Percentiles rank a stretch among this genome's conserved stretches.
Conservation (phyloP, 23 tunicate genomes). For the Halocynthia aurantium region DNA sequence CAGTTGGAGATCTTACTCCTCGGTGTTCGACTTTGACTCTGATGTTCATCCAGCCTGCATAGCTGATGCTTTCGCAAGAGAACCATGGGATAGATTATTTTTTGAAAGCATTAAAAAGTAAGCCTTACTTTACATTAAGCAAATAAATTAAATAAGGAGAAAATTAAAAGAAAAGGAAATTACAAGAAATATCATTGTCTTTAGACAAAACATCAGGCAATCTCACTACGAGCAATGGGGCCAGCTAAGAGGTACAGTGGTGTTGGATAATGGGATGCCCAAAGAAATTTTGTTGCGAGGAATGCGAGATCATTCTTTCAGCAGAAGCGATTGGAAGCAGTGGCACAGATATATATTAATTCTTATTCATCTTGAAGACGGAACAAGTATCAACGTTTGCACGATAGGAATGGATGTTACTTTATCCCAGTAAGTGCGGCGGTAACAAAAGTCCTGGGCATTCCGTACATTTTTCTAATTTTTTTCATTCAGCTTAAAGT, state of each 20-base stretch:
- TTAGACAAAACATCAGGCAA: conserved; percentile 7
- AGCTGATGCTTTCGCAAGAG: conserved; percentile 28
- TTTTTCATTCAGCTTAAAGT: conserved; percentile 9
- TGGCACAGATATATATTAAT: conserved; percentile 25
- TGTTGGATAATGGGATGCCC: conserved; percentile 19
- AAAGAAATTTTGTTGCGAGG: conserved; percentile 29
- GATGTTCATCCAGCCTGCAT: conserved; percentile 15
- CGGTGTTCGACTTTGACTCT: conserved; percentile 8
- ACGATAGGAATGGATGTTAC: conserved; percentile 11
- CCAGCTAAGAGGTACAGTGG: conserved; percentile 26
- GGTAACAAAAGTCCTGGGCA: neutral
- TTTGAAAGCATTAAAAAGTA: conserved; percentile 19
- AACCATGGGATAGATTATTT: conserved; percentile 26
- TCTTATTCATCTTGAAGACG: conserved; percentile 23
- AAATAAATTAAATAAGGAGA: too few species aligned
- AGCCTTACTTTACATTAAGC: neutral
- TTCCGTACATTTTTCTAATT: neutral
- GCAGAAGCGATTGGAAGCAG: conserved; percentile 4
- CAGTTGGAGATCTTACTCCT: conserved; percentile 42
- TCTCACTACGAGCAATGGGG: conserved; percentile 46
- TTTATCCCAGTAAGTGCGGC: conserved; percentile 11
- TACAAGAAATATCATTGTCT: neutral
- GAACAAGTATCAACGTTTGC: conserved; percentile 6
- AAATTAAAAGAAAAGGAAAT: too few species aligned
- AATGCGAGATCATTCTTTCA: conserved; percentile 15